Conservation (phyloP, 2,888 invertebrate genomes). For the Orthosia gracilis region DNA sequence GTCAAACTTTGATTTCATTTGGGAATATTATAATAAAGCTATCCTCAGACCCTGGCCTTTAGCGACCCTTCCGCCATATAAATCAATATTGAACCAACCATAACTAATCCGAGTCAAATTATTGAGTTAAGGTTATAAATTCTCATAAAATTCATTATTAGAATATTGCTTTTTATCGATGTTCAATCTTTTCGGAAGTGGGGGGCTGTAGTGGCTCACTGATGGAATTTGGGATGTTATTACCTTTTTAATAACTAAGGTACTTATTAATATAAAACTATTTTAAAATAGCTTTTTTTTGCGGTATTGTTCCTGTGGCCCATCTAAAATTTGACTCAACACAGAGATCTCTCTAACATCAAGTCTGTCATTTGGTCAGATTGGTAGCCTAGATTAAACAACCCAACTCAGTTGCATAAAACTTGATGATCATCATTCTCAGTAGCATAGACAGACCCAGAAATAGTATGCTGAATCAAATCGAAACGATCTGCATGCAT, state of each 20-base stretch:
- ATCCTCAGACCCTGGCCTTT: too few species aligned
- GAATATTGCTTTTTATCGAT: constrained; percentile 33
- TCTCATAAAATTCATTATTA: constrained; percentile 55
- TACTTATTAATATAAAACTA: too few species aligned
- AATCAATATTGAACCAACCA: too few species aligned
- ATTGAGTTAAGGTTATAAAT: constrained; percentile 49
- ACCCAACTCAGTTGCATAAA: neutral
- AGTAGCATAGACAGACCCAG: neutral
- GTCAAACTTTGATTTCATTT: neutral
- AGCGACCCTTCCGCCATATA: too few species aligned
- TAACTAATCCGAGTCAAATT: constrained; percentile 50
- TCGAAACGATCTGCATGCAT: constrained; percentile 33
- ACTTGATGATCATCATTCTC: neutral
- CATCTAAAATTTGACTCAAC: too few species aligned
- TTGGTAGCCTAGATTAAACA: neutral
- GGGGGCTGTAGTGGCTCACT: neutral
- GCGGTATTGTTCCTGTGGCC: too few species aligned
- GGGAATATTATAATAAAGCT: too few species aligned
- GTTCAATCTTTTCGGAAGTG: constrained; percentile 6
- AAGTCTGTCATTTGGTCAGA: neutral
- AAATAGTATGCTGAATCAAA: constrained; percentile 11
- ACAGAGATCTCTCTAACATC: neutral
- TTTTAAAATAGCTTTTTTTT: too few species aligned
- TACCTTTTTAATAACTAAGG: neutral
- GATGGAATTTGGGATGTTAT: neutral